Evolutionary conservation across 2,113 vertebrate species (phyloP), one percentile per base, ranked within the genome.

Genomic region (Apteryx owenii): DNA sequence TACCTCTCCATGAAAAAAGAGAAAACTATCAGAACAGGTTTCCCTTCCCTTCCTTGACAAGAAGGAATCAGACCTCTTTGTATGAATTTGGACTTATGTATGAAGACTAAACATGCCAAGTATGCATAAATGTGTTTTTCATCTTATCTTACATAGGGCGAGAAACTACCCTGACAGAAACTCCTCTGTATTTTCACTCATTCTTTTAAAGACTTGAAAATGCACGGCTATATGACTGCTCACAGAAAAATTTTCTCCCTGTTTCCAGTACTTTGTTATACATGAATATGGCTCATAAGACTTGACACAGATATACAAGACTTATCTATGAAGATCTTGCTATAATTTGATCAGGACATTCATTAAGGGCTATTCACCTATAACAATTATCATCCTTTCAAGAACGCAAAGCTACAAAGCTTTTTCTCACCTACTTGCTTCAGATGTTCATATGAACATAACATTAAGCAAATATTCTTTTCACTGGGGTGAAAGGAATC

Each of bases 91-190:
- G 17, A 8, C 6, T 84, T 51, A 36, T 25, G 4, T n/a, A 65
- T 28, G 50, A 81, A 64, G 11, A 66, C 3, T 68, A 36, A 70
- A 53, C 10, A 50, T 10, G 46, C 6, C 25, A 71, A 77, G 68
- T 33, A 68, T 3, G 44, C 5, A 5, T 36, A 75, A 68, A 29
- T 1, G 0, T 16, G 5, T 0, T 14, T 61, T 60, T 92, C 46
- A 8, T 38, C 10, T 50, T 91, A 58, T 18, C 4, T 87, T 29
- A 51, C 8, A 29, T 5, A 69, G 15, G 3, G 1, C 56, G n/a
- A 40, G 85, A 95, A 77, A 18, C 1, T 7, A 53, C 4, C 64
- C 1, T 7, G 48, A 50, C 33, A 87, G 44, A 53, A 87, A 77
- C 29, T 62, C 10, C 44, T 28, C 1, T 13, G 12, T 5, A 64